A percentile compares a stretch with the other conserved stretches of the same genome.
These are phyloP conservation scores for Alethe castanea DNA, from an alignment of 2,113 vertebrate species.

Conservation along the genomic window DNA sequence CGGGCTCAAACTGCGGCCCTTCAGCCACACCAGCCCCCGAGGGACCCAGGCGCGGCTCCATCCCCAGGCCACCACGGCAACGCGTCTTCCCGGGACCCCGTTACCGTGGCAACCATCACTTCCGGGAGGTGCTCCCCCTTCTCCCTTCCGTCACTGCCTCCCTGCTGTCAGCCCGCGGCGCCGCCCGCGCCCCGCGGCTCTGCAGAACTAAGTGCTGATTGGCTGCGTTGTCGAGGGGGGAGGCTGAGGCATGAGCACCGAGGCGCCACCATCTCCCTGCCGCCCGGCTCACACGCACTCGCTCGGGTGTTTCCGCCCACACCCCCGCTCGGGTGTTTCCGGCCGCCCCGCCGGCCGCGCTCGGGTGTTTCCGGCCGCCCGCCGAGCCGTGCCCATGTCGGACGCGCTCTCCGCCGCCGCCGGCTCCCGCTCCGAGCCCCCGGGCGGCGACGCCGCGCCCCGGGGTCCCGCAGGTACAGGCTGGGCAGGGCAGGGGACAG, in stretches of 20 bases:
- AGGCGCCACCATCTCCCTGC: background rate
- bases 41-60: background rate
- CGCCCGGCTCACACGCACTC: background rate
- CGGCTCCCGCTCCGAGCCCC: background rate
- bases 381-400: conserved; percentile 58
- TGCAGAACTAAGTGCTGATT: background rate
- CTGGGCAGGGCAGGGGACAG: background rate
- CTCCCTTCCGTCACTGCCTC: background rate
- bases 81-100: background rate
- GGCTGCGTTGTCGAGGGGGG: background rate
- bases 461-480: background rate
- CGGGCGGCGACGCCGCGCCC: background rate
- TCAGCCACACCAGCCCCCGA: background rate
- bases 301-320: background rate
- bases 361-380: conserved; percentile 15
- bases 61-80: background rate
- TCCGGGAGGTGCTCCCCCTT: background rate
- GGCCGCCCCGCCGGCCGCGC: background rate
- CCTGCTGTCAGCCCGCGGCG: fast-evolving
- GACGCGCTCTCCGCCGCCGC: background rate
- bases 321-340: background rate
- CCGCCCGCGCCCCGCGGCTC: background rate
- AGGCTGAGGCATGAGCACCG: background rate
- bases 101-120: conserved; percentile 21
- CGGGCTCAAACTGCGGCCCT: background rate